A percentile compares a stretch with the other conserved stretches of the same genome.
Evolutionary conservation across 2,888 invertebrate species (phyloP).

Genomic region (Mellilla xanthometata): DNA sequence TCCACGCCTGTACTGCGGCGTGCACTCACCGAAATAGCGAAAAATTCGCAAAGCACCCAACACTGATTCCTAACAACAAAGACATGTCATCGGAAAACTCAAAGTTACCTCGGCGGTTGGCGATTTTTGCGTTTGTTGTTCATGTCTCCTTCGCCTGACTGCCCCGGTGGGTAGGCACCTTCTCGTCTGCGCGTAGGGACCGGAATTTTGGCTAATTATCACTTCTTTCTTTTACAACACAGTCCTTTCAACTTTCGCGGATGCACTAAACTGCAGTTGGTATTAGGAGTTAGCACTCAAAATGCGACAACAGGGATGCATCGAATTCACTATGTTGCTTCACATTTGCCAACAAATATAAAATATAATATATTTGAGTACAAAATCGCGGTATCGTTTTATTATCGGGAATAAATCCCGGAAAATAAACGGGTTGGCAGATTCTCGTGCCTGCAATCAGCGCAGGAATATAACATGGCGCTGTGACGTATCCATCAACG

Average conservation of each 20-base stretch:
- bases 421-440: conserved; percentile 82
- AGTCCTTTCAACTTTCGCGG: conserved; percentile 83
- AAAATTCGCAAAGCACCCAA: conserved; percentile 57
- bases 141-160: conserved; percentile 85
- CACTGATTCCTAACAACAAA: conserved; percentile 66
- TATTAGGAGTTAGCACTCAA: conserved; percentile 77
- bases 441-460: conserved; percentile 83
- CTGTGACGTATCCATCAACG: conserved; percentile 79
- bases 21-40: conserved; percentile 63
- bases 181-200: conserved; percentile 92
- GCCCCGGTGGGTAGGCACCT: conserved; percentile 89
- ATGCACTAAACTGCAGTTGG: conserved; percentile 82
- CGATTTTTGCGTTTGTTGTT: conserved; percentile 94
- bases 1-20: conserved; percentile 50
- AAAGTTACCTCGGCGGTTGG: conserved; percentile 87
- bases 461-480: conserved; percentile 84
- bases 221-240: conserved; percentile 82
- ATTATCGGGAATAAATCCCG: conserved; percentile 79
- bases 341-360: conserved; percentile 80
- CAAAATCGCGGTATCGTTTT: conserved; percentile 79
- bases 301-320: conserved; percentile 77
- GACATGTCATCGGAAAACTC: conserved; percentile 73
- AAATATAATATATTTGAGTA: conserved; percentile 79
- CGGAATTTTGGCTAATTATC: conserved; percentile 90
- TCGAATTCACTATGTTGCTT: conserved; percentile 75